Percentiles rank a stretch among this genome's conserved stretches.
Conservation (phyloP, 2,888 invertebrate genomes). For the Drosophila anceps region DNA sequence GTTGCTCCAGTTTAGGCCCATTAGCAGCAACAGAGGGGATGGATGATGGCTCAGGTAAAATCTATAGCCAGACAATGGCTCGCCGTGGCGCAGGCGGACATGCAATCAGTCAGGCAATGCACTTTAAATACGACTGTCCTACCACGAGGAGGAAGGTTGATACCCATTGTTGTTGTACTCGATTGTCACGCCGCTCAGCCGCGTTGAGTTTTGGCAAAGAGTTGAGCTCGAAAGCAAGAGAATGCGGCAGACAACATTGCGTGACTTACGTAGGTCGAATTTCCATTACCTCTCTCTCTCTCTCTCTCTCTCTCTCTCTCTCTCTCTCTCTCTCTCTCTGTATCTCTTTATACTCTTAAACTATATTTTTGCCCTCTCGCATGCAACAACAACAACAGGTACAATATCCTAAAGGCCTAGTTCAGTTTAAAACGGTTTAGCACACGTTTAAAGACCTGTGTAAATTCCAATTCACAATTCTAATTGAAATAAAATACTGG, state of each 20-base stretch:
- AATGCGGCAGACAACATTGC: conserved; percentile 63
- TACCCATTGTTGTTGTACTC: conserved; percentile 33
- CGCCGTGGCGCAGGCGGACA: conserved; percentile 66
- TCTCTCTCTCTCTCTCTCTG: background rate
- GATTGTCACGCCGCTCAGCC: conserved; percentile 72
- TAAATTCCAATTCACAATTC: background rate
- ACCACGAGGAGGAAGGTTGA: conserved; percentile 21
- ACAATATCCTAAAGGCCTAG: conserved; percentile 66
- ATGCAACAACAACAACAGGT: conserved; percentile 51
- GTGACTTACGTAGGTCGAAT: conserved; percentile 78
- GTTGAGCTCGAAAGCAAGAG: conserved; percentile 20
- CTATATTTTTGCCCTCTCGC: background rate
- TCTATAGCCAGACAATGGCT: conserved; percentile 53
- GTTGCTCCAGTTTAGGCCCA: conserved; percentile 77
- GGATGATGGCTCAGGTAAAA: conserved; percentile 21
- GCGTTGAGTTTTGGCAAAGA: conserved; percentile 39
- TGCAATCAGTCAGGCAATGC: conserved; percentile 79
- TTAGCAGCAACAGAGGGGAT: conserved; percentile 30
- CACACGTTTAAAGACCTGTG: conserved; percentile 11
- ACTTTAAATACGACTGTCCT: conserved; percentile 65
- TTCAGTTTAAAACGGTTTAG: conserved; percentile 62
- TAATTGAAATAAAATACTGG: conserved; percentile 33
- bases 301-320: background rate
- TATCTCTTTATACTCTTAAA: conserved; percentile 2
- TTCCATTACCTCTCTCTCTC: conserved; percentile 9